phyloP scores from a whole-genome alignment of 2,113 vertebrate species.

The Centropus bengalensis region DNA sequence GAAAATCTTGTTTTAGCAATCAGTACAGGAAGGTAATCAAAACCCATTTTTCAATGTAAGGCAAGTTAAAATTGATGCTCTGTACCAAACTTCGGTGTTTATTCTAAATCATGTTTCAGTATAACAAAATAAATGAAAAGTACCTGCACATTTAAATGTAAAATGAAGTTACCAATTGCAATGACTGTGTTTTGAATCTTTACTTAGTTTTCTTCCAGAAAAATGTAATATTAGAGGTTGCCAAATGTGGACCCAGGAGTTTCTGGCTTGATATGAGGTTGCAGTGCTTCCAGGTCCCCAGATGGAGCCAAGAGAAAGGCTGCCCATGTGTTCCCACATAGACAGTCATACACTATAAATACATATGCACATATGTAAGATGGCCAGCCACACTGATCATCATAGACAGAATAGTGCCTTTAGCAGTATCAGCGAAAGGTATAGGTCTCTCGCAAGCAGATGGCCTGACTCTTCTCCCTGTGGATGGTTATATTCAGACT shows the following conservation, averaged over 20 bases:
- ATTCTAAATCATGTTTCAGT: neutral
- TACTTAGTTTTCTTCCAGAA: neutral
- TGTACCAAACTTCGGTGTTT: neutral
- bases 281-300: neutral
- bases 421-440: neutral
- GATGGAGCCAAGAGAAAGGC: neutral
- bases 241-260: neutral
- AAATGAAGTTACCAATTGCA: neutral
- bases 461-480: neutral
- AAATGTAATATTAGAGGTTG: neutral
- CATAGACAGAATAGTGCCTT: neutral
- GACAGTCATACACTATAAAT: neutral
- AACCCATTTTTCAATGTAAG: neutral
- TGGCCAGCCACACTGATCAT: neutral
- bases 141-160: neutral
- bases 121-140: neutral
- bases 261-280: neutral
- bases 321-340: neutral
- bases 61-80: neutral
- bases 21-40: neutral
- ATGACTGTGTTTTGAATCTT: neutral
- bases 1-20: neutral
- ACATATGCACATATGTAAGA: neutral
- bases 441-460: neutral
- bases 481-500: too few species aligned